phyloP scores from a whole-genome alignment of 2,888 invertebrate genomes.

The Cynaeus angustus region DNA sequence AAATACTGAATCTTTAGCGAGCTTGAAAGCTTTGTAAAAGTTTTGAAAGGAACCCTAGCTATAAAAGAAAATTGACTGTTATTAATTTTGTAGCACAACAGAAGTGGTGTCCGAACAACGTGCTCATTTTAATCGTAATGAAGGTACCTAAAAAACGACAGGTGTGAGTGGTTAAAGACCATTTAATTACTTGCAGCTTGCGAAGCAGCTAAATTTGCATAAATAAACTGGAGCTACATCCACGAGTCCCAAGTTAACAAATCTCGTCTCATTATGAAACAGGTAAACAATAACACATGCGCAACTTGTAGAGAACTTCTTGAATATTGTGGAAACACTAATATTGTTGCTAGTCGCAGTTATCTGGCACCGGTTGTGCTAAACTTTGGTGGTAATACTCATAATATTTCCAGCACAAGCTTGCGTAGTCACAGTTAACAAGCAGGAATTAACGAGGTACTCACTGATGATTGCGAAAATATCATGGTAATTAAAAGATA shows the following conservation, averaged over 20 bases:
- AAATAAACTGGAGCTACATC: conserved; percentile 32
- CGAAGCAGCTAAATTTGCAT: conserved; percentile 40
- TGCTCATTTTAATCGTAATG: conserved; percentile 5
- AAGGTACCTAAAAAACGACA: conserved; percentile 12
- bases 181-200: conserved; percentile 31
- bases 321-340: conserved; percentile 46
- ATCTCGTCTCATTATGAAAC: conserved; percentile 43
- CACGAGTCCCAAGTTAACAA: conserved; percentile 24
- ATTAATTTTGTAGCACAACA: conserved; percentile 18
- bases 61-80: conserved; percentile 28
- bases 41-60: conserved; percentile 9
- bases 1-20: conserved; percentile 29
- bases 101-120: too few species aligned
- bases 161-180: conserved; percentile 21
- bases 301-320: conserved; percentile 44
- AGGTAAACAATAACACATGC: conserved; percentile 46
- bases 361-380: conserved; percentile 47
- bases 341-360: conserved; percentile 41
- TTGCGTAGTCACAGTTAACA: conserved; percentile 33
- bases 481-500: too few species aligned
- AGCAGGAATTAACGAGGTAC: conserved; percentile 17
- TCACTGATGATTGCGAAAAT: too few species aligned
- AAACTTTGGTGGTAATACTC: conserved; percentile 42
- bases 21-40: conserved; percentile 11
- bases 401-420: conserved; percentile 35